Percentiles rank a stretch among this genome's conserved stretches.
Conservation (phyloP, 2,888 invertebrate genomes). For the Hesperia comma region DNA sequence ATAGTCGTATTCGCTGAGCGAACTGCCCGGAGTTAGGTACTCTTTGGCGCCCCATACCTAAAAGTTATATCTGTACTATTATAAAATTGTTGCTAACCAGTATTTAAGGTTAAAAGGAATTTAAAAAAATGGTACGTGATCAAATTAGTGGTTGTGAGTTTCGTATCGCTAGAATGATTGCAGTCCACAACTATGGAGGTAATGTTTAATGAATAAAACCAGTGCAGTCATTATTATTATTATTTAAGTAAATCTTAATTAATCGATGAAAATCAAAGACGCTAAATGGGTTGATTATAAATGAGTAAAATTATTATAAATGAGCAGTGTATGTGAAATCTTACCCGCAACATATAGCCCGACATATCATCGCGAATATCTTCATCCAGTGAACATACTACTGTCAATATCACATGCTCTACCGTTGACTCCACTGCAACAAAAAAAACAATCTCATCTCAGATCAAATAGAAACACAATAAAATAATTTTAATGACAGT, state of each 20-base stretch:
- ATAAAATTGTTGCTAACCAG: neutral
- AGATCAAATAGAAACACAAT: too few relatives aligned
- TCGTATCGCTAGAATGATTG: too few relatives aligned
- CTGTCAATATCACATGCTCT: slow-evolving; percentile 93
- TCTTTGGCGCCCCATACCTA: slow-evolving; percentile 95
- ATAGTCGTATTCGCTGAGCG: slow-evolving; percentile 95
- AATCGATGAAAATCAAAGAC: too few relatives aligned
- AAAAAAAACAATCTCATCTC: slow-evolving; percentile 5
- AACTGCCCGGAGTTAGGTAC: slow-evolving; percentile 93
- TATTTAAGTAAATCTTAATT: too few relatives aligned
- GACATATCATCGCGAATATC: slow-evolving; percentile 86
- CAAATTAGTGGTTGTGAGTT: too few relatives aligned
- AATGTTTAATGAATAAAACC: too few relatives aligned
- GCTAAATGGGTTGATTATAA: too few relatives aligned
- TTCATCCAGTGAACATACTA: slow-evolving; percentile 91
- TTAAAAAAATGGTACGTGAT: too few relatives aligned
- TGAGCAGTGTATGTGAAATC: slow-evolving; percentile 36
- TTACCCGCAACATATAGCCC: slow-evolving; percentile 86
- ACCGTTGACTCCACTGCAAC: slow-evolving; percentile 92
- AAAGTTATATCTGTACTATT: neutral
- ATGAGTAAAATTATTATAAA: too few relatives aligned
- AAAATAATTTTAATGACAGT: too few relatives aligned
- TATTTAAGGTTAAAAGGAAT: neutral
- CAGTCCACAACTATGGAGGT: too few relatives aligned
- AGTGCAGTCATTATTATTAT: too few relatives aligned